Evolutionary conservation across 1,140 invertebrate genomes (phyloP).

Genomic region (Brachionus angularis): DNA sequence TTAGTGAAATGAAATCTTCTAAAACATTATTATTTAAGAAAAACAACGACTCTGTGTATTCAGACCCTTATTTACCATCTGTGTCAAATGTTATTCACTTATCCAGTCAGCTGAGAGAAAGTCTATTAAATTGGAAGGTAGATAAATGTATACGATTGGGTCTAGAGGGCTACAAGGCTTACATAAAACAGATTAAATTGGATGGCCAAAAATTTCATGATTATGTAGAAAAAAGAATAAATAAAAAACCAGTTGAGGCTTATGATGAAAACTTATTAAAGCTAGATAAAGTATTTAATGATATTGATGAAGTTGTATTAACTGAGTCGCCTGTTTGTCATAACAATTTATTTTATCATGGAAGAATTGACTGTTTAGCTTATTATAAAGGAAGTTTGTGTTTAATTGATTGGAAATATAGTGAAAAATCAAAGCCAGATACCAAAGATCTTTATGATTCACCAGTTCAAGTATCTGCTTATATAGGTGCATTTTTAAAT

Average conservation of each 20-base stretch:
- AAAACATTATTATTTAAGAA: not conserved
- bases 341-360: constrained; percentile 26
- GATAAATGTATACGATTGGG: constrained; percentile 8
- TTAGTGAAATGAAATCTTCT: not conserved
- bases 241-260: not conserved
- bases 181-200: constrained; percentile 3
- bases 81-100: constrained; percentile 3
- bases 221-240: constrained; percentile 2
- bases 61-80: not conserved
- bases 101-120: constrained; percentile 12
- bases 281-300: not conserved
- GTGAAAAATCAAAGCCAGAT: constrained; percentile 19
- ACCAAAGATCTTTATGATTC: constrained; percentile 26
- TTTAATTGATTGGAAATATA: constrained; percentile 39
- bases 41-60: not conserved
- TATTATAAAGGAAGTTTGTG: constrained; percentile 2
- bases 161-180: constrained; percentile 7
- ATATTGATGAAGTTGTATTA: not conserved
- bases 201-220: constrained; percentile 12
- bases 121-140: constrained; percentile 36
- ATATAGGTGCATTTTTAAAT: constrained; percentile 32
- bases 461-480: constrained; percentile 28
- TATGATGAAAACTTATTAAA: constrained; percentile 13
- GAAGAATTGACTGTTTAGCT: constrained; percentile 37
- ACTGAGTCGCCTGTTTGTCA: constrained; percentile 10